Base-by-base conservation (phyloP, 2,113 vertebrate species). In the Engystomops pustulosus region DNA sequence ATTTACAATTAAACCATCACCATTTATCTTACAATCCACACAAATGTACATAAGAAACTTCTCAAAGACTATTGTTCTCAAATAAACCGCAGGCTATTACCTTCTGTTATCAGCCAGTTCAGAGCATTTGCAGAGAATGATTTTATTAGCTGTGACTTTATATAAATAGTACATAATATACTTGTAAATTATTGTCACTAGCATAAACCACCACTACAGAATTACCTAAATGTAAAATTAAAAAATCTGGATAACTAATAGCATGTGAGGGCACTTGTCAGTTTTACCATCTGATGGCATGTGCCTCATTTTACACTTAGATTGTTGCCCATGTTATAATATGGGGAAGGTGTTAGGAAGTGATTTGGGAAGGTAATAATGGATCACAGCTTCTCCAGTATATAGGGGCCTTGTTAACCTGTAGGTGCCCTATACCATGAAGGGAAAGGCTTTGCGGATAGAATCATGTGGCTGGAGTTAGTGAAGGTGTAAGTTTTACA, bases 401-500 rank as follows among this genome's bases (percentile, higher is more conserved):
- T 36, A 32, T 36, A 20, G 32, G 32, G 17, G 1, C 14, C 62
- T 67, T 36, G 17, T 18, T 17, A 67, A 8, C 30, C 3, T 67
- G 6, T 34, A 20, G 15, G 6, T 67, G 30, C 34, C 32, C 32
- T 4, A 20, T 36, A 36, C 17, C 8, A 20, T 20, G 32, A 18
- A 9, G 62, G 32, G 3, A 36, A 36, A 36, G 1, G 2, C 62
- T 67, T 34, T 34, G 15, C 15, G 30, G 12, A 4, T 20, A 7
- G 17, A 67, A 18, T 67, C 2, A 8, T 67, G 30, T 18, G 62
- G 17, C 15, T 67, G 62, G 14, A 20, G 49, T 30, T 12, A 20
- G 62, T 36, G 14, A 34, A 65, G 15, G 62, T 67, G 62, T 36
- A 67, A 67, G 32, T 67, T 67, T 67, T 67, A 67, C 6, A 18